phyloP scores from a whole-genome alignment of 2,888 invertebrate species.

The Gnatocerus cornutus region DNA sequence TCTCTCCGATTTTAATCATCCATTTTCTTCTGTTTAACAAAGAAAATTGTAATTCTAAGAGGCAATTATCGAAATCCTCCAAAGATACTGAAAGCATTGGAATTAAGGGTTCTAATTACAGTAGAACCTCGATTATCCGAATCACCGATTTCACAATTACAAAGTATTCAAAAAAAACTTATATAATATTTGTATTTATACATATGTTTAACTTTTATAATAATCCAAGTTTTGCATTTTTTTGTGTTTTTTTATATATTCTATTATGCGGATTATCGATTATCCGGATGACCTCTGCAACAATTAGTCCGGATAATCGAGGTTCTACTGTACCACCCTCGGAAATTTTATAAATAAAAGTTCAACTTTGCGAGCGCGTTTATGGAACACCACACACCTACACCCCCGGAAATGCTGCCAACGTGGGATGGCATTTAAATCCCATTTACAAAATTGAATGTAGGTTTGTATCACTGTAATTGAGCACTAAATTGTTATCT shows the following conservation, averaged over 20 bases:
- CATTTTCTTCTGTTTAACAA: conserved; percentile 6
- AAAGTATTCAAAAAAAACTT: no score
- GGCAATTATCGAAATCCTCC: conserved; percentile 39
- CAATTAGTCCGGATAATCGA: no score
- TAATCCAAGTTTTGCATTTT: no score
- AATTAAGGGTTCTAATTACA: conserved; percentile 18
- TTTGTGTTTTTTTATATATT: no score
- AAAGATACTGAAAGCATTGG: conserved; percentile 38
- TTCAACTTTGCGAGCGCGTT: neutral
- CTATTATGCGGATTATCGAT: no score
- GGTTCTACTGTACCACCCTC: no score
- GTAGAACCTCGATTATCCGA: no score
- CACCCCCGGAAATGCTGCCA: neutral
- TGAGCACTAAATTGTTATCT: neutral
- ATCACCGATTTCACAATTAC: no score
- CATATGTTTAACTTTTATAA: no score
- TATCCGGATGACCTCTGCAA: no score
- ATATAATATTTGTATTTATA: no score
- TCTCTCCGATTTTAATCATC: conserved; percentile 3
- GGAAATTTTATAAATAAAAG: no score
- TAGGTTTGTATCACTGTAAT: conserved; percentile 4
- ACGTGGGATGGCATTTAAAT: neutral
- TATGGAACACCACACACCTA: neutral
- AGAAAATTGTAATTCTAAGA: conserved; percentile 16
- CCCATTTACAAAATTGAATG: conserved; percentile 1